Base-by-base conservation (phyloP, 2,113 vertebrate genomes). In the Mastomys natalensis region DNA sequence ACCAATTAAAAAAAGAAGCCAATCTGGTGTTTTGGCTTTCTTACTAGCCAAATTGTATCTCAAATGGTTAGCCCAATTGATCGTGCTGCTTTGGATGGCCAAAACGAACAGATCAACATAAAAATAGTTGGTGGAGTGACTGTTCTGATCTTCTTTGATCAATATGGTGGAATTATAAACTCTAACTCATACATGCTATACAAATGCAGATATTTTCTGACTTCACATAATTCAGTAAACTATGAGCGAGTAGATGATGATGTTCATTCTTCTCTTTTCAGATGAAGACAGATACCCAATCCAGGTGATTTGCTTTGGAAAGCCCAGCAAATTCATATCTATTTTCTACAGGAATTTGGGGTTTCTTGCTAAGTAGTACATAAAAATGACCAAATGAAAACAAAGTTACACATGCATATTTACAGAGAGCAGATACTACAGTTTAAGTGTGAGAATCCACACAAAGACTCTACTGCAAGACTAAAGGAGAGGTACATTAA, bases 11-110 rank as follows among this genome's bases (percentile, higher is more conserved):
- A 97, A 97, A 96, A 97, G 91, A 95, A 97, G 89, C 95, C 98
- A 97, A 88, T 97, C 96, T 98, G 97, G 95, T 97, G 95, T 95
- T 98, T 98, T 98, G 97, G 96, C 96, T 97, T 97, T 95, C 91
- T 93, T 90, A 93, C 78, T 96, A 97, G 97, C 95, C 94, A 97
- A 93, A 97, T 98, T 97, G 92, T 97, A 90, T 95, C 93, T 97
- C 95, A 95, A 97, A 97, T 98, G 90, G 96, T 97, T 98, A 87
- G 95, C 96, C 95, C 97, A 98, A 97, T 97, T 96, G 96, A 97
- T 95, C 84, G 45, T 91, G 60, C 94, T 95, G 91, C 80, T 98
- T 97, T 92, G 78, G 74, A 91, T 96, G 97, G 95, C 68, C 96
- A 89, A 95, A 97, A 96, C n/a, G 95, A 97, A 92, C 88, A 95